phyloP scores from a whole-genome alignment of 2,797 vertebrate genomes.

The Perodicticus potto region DNA sequence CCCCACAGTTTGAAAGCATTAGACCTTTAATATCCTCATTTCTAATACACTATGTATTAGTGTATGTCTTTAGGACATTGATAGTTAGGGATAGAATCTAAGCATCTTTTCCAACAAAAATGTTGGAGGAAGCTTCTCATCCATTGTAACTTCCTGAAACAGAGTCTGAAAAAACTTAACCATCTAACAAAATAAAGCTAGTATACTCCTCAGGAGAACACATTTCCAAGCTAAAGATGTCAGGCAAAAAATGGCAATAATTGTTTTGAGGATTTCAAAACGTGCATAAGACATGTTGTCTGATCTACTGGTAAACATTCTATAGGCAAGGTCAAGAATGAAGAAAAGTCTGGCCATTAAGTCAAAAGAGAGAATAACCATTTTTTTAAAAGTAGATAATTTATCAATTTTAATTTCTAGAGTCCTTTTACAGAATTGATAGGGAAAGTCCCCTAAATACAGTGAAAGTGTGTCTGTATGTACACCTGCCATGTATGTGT shows the following conservation, averaged over 20 bases:
- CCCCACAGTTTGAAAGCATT: conserved; percentile 69
- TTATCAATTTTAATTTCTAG: conserved; percentile 84
- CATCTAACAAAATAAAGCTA: conserved; percentile 56
- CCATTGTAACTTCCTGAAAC: not conserved
- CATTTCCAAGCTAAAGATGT: conserved; percentile 69
- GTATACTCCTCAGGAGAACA: conserved; percentile 52
- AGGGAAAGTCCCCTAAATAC: conserved; percentile 4
- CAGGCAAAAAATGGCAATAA: conserved; percentile 79
- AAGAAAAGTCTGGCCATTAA: conserved; percentile 82
- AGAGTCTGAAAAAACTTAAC: conserved; percentile 31
- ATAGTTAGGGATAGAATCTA: conserved; percentile 50
- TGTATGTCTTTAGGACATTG: not conserved
- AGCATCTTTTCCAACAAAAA: conserved; percentile 56
- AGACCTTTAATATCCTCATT: conserved; percentile 74
- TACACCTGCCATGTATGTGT: not conserved
- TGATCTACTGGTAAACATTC: conserved; percentile 84
- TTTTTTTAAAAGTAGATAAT: conserved; percentile 80
- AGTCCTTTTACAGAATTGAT: conserved; percentile 39
- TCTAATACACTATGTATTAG: conserved; percentile 59
- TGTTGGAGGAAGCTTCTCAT: conserved; percentile 16
- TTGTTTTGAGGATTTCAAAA: conserved; percentile 80
- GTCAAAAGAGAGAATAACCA: conserved; percentile 81
- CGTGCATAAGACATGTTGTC: conserved; percentile 85
- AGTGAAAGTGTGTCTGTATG: not conserved
- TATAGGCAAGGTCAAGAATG: conserved; percentile 87